Evolutionary conservation across 1,140 invertebrate species (phyloP).

Genomic region (Linepithema humile): DNA sequence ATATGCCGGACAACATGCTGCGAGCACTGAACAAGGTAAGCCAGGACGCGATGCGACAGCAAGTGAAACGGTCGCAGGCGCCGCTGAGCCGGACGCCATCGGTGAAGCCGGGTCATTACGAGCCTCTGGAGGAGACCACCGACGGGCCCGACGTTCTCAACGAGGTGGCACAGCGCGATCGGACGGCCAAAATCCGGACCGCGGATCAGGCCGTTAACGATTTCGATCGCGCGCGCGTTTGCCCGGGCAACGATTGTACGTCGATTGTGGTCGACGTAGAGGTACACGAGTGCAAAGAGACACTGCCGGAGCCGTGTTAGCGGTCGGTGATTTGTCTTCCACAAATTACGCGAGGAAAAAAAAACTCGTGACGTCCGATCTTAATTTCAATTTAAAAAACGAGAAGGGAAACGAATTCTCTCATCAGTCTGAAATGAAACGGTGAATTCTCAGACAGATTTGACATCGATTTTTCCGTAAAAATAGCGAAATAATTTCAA

Average conservation of each 20-base stretch:
- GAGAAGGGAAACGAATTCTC: background rate
- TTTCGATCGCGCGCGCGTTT: conserved; percentile 1
- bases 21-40: conserved; percentile 94
- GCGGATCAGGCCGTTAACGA: conserved; percentile 21
- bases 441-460: no score
- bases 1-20: conserved; percentile 96
- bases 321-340: background rate
- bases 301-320: conserved; percentile 16
- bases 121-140: conserved; percentile 76
- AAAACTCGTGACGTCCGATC: background rate
- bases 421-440: background rate
- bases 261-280: conserved; percentile 75
- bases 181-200: conserved; percentile 6
- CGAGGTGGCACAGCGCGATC: conserved; percentile 26
- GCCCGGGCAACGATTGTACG: conserved; percentile 24
- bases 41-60: conserved; percentile 51
- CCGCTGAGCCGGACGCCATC: conserved; percentile 74
- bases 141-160: conserved; percentile 62
- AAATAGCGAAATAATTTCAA: no score
- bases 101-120: conserved; percentile 76
- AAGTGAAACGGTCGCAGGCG: conserved; percentile 61
- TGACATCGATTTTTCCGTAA: no score
- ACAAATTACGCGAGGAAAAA: background rate
- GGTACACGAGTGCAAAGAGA: conserved; percentile 71
- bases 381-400: background rate